phyloP scores from a whole-genome alignment of 2,888 invertebrate genomes.

The Argyresthia albistria region DNA sequence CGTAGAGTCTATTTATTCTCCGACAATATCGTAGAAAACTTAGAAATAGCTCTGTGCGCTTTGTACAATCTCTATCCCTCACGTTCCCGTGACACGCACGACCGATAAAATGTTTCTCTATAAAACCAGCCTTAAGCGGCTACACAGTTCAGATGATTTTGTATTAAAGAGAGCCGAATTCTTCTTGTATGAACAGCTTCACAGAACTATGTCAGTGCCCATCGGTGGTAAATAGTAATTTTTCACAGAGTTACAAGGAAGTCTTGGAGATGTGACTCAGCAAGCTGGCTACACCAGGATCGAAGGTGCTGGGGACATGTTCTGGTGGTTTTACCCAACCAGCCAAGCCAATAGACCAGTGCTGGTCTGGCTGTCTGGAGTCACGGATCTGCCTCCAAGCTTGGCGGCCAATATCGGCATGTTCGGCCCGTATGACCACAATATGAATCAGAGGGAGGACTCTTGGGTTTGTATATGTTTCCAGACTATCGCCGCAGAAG shows the following conservation, averaged over 20 bases:
- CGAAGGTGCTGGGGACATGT: slow-evolving; percentile 80
- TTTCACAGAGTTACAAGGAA: background rate
- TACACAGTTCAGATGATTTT: too few relatives aligned
- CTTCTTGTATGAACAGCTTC: too few relatives aligned
- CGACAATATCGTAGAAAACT: too few relatives aligned
- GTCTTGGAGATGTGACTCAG: slow-evolving; percentile 73
- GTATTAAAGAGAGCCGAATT: too few relatives aligned
- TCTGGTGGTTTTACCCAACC: slow-evolving; percentile 90
- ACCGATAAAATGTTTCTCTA: too few relatives aligned
- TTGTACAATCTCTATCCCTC: too few relatives aligned
- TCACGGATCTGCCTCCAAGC: slow-evolving; percentile 84
- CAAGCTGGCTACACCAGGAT: slow-evolving; percentile 84
- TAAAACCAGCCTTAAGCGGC: too few relatives aligned
- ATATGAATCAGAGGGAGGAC: slow-evolving; percentile 74
- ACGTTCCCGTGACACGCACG: too few relatives aligned
- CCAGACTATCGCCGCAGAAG: background rate
- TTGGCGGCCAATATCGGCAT: slow-evolving; percentile 90
- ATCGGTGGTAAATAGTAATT: too few relatives aligned
- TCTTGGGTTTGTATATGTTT: slow-evolving; percentile 76
- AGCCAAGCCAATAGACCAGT: slow-evolving; percentile 76
- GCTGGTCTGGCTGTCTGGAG: slow-evolving; percentile 91
- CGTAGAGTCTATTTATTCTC: too few relatives aligned
- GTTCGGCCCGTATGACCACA: slow-evolving; percentile 80
- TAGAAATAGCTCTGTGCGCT: too few relatives aligned
- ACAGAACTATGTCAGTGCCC: too few relatives aligned